phyloP scores from a whole-genome alignment of 1,140 invertebrate species.

The Drosophila suzukii region DNA sequence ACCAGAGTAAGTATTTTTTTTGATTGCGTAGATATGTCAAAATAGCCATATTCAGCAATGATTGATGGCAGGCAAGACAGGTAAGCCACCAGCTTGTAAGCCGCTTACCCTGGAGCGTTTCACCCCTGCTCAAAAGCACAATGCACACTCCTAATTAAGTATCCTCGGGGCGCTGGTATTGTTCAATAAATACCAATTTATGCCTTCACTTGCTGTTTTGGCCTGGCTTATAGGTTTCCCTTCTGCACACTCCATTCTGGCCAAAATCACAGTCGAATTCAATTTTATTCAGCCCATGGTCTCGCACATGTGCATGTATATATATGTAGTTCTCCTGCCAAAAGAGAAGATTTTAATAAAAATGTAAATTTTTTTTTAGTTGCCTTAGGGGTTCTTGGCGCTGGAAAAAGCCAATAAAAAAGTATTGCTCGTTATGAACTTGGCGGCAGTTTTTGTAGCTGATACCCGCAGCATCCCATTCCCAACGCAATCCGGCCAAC shows the following conservation, averaged over 20 bases:
- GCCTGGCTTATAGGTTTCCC: slow-evolving; percentile 20
- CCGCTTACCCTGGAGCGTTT: slow-evolving; percentile 25
- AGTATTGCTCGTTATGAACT: slow-evolving; percentile 77
- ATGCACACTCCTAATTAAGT: slow-evolving; percentile 38
- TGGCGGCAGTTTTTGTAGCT: slow-evolving; percentile 61
- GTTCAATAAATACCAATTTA: slow-evolving; percentile 60
- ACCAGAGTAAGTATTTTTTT: not conserved
- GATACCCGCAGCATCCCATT: slow-evolving; percentile 11
- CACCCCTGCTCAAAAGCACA: slow-evolving; percentile 7
- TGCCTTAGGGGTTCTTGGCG: slow-evolving; percentile 67
- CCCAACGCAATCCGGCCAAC: slow-evolving; percentile 5
- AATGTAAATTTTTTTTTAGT: slow-evolving; percentile 74
- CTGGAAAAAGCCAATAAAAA: slow-evolving; percentile 75
- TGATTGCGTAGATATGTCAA: slow-evolving; percentile 9
- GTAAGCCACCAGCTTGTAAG: slow-evolving; percentile 17
- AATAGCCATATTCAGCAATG: slow-evolving; percentile 32
- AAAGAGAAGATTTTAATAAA: slow-evolving; percentile 72
- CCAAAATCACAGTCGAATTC: slow-evolving; percentile 63
- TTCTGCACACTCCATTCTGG: slow-evolving; percentile 12
- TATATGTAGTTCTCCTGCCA: slow-evolving; percentile 41
- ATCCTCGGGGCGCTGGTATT: slow-evolving; percentile 37
- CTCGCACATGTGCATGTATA: slow-evolving; percentile 4
- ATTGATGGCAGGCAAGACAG: slow-evolving; percentile 24
- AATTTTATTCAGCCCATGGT: slow-evolving; percentile 47
- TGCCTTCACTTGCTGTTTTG: slow-evolving; percentile 32